phyloP scores from a whole-genome alignment of 2,888 invertebrate genomes.

The Oeneis ivallda region DNA sequence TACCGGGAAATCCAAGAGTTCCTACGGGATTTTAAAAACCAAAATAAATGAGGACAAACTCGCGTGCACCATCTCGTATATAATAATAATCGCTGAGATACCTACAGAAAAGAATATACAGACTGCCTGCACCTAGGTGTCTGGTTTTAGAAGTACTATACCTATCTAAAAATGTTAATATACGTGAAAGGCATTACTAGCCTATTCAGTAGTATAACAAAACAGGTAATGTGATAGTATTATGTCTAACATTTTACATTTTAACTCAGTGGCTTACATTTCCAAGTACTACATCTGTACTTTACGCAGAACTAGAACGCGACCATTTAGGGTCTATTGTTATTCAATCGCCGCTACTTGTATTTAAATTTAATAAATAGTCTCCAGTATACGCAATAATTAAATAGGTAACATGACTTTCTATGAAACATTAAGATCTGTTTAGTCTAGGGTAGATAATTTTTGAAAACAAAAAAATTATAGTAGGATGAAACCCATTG shows the following conservation, averaged over 20 bases:
- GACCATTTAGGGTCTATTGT: slow-evolving; percentile 29
- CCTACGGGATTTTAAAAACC: too few species aligned
- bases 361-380: slow-evolving; percentile 8
- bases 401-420: slow-evolving; percentile 1
- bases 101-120: too few species aligned
- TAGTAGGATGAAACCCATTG: too few species aligned
- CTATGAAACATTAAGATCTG: neutral
- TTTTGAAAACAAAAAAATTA: too few species aligned
- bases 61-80: too few species aligned
- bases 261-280: slow-evolving; percentile 27
- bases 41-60: too few species aligned
- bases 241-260: slow-evolving; percentile 24
- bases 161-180: neutral
- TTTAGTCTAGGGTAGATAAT: too few species aligned
- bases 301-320: slow-evolving; percentile 31
- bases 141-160: too few species aligned
- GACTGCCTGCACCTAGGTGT: too few species aligned
- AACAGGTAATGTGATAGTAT: slow-evolving; percentile 17
- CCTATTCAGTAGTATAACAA: slow-evolving; percentile 2
- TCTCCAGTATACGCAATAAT: slow-evolving; percentile 6
- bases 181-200: neutral
- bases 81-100: too few species aligned
- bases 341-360: slow-evolving; percentile 27
- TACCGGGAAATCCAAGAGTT: too few species aligned
- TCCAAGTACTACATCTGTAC: slow-evolving; percentile 30